These are phyloP conservation scores for Dryocosmus kuriphilus DNA, from an alignment of 2,888 invertebrate genomes.

Conservation along the genomic window DNA sequence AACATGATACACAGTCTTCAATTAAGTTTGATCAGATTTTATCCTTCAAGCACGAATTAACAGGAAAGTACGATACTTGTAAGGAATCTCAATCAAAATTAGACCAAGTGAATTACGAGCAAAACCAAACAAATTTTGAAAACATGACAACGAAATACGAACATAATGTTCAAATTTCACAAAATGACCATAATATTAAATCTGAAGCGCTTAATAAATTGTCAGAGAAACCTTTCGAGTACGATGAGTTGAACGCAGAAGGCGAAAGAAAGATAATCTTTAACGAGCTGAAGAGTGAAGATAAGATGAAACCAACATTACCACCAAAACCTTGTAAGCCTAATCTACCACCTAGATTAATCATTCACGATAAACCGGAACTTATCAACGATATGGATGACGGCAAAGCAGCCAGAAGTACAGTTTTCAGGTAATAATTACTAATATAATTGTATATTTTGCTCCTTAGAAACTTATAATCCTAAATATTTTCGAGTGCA, in stretches of 20 bases:
- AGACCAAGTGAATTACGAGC: conserved; percentile 58
- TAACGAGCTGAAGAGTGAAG: conserved; percentile 65
- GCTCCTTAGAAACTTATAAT: too few relatives aligned
- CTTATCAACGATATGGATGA: conserved; percentile 60
- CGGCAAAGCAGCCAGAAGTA: conserved; percentile 58
- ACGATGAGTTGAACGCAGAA: conserved; percentile 67
- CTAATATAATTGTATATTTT: background rate
- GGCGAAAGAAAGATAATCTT: conserved; percentile 64
- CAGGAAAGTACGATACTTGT: background rate
- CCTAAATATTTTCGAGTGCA: too few relatives aligned
- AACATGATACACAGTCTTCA: background rate
- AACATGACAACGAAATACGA: conserved; percentile 62
- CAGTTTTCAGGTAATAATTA: conserved; percentile 8
- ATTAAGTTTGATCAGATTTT: background rate
- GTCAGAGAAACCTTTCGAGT: conserved; percentile 70
- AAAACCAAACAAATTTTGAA: conserved; percentile 54
- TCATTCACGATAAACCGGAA: conserved; percentile 73
- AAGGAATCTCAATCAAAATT: conserved; percentile 28
- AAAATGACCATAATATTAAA: conserved; percentile 63
- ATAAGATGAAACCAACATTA: conserved; percentile 85
- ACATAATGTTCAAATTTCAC: conserved; percentile 47
- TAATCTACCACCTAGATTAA: conserved; percentile 74
- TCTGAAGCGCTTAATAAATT: conserved; percentile 68
- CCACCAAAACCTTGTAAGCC: conserved; percentile 87
- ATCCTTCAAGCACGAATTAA: background rate